These are phyloP conservation scores for Oscheius onirici DNA, from an alignment of 2,888 invertebrate species.

Conservation along the genomic window DNA sequence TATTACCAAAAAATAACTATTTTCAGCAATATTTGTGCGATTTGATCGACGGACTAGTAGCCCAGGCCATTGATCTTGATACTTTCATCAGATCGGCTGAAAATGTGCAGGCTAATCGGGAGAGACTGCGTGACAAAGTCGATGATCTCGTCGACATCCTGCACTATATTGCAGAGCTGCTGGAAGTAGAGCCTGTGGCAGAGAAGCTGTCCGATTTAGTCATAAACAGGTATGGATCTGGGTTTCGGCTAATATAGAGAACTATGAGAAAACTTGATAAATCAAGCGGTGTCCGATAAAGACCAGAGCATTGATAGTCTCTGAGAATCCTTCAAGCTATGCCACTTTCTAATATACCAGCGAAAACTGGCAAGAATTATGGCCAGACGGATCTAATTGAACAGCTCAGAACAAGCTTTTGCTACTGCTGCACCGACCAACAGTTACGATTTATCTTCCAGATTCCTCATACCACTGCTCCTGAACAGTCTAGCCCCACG, in stretches of 20 bases:
- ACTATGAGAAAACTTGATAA: too few species aligned
- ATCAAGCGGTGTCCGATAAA: too few species aligned
- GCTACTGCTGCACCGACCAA: not conserved
- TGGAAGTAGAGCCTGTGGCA: constrained; percentile 46
- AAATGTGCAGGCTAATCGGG: constrained; percentile 81
- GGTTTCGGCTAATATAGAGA: too few species aligned
- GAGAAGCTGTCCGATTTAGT: constrained; percentile 42
- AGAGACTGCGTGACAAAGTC: constrained; percentile 74
- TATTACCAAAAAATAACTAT: not conserved
- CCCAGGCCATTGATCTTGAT: constrained; percentile 93
- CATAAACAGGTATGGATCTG: constrained; percentile 22
- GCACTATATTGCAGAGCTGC: constrained; percentile 55
- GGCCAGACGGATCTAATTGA: not conserved
- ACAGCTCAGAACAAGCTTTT: not conserved
- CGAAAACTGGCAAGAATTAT: too few species aligned
- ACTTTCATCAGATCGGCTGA: constrained; percentile 88
- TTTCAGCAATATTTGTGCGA: constrained; percentile 97
- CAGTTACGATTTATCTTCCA: too few species aligned
- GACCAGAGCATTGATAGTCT: too few species aligned
- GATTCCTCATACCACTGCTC: constrained; percentile 47
- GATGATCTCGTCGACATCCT: constrained; percentile 82
- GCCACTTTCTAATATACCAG: too few species aligned
- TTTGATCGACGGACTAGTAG: constrained; percentile 97
- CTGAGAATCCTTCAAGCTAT: too few species aligned
- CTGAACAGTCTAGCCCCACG: constrained; percentile 47